These are phyloP conservation scores for Patella caerulea DNA, from an alignment of 2,888 invertebrate species.

Conservation along the genomic window DNA sequence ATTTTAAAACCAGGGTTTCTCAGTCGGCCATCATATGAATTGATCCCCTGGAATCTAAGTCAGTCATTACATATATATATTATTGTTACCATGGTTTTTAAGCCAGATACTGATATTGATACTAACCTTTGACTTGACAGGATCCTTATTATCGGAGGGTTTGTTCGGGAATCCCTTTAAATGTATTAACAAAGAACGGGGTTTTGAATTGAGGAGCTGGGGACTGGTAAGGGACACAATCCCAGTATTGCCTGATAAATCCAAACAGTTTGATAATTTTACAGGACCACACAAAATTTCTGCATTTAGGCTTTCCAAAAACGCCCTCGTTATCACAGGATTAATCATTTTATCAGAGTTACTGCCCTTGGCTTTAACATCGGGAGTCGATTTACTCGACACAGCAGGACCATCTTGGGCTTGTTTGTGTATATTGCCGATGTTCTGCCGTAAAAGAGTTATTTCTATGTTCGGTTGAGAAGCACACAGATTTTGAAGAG, in stretches of 20 bases:
- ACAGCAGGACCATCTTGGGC: constrained; percentile 65
- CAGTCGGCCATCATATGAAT: no score
- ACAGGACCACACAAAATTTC: constrained; percentile 92
- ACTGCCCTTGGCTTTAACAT: constrained; percentile 15
- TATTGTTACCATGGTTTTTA: neutral
- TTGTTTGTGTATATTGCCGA: constrained; percentile 74
- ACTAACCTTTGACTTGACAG: constrained; percentile 39
- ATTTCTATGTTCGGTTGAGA: constrained; percentile 82
- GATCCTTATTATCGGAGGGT: constrained; percentile 33
- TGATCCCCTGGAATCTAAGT: no score
- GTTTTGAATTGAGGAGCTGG: constrained; percentile 65
- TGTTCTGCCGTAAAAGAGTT: constrained; percentile 80
- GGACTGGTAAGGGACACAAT: constrained; percentile 90
- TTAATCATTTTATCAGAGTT: constrained; percentile 32
- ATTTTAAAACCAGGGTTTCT: no score
- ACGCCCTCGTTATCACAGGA: constrained; percentile 75
- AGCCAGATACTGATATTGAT: neutral
- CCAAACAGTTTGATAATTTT: constrained; percentile 84
- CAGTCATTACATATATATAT: no score
- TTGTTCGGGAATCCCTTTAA: constrained; percentile 61
- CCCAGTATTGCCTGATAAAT: constrained; percentile 88
- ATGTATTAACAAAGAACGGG: constrained; percentile 67
- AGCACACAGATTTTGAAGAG: constrained; percentile 83
- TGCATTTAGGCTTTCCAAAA: constrained; percentile 88
- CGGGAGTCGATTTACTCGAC: constrained; percentile 4